These are phyloP conservation scores for Hyperoplus immaculatus DNA, from an alignment of 2,797 vertebrate species.

Conservation along the genomic window DNA sequence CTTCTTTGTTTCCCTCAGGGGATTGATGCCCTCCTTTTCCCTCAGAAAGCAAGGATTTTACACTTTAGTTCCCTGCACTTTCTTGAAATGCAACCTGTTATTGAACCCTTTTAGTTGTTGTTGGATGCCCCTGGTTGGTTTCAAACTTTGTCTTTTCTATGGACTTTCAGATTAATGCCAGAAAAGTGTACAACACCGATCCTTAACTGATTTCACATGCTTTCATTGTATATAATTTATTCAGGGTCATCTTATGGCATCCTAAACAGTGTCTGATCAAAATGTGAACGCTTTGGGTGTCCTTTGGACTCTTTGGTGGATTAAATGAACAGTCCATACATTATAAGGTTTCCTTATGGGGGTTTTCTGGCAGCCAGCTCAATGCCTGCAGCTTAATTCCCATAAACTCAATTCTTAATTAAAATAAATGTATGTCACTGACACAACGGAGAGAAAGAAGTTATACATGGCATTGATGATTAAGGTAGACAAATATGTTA, in stretches of 20 bases:
- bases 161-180: slow-evolving; percentile 21
- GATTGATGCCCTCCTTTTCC: slow-evolving; percentile 43
- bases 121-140: neutral
- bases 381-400: slow-evolving; percentile 30
- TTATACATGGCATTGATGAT: slow-evolving; percentile 41
- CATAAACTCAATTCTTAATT: slow-evolving; percentile 16
- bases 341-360: slow-evolving; percentile 56
- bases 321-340: slow-evolving; percentile 38
- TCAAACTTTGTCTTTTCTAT: neutral
- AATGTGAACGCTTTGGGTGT: slow-evolving; percentile 28
- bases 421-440: slow-evolving; percentile 37
- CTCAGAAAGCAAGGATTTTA: neutral
- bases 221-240: slow-evolving; percentile 31
- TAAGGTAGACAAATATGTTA: slow-evolving; percentile 25
- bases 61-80: slow-evolving; percentile 17
- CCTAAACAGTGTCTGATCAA: slow-evolving; percentile 33
- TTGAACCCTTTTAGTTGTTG: neutral
- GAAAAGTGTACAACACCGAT: slow-evolving; percentile 3
- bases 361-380: slow-evolving; percentile 31
- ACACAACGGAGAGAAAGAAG: slow-evolving; percentile 19
- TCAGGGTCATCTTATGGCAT: slow-evolving; percentile 16
- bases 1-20: slow-evolving; percentile 41
- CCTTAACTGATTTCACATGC: slow-evolving; percentile 14
- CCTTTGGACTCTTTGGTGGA: slow-evolving; percentile 14
- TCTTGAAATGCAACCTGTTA: slow-evolving; percentile 10